These are phyloP conservation scores for Patiria pectinifera DNA, from an alignment of 53 echinoderm and acorn worm species.

Conservation along the genomic window DNA sequence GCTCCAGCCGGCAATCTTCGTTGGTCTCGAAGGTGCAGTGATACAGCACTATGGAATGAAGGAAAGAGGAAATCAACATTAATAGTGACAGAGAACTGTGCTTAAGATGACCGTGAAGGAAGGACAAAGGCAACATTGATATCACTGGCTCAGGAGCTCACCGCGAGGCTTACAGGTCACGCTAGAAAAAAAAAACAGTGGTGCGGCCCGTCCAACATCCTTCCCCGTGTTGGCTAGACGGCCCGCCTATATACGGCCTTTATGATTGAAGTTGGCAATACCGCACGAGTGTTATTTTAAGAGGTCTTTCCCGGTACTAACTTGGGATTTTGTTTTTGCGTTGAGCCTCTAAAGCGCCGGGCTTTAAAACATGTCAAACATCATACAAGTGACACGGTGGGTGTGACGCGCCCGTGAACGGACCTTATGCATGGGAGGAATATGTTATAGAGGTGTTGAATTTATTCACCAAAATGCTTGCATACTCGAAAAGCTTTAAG, in stretches of 20 bases:
- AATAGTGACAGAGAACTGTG: background rate
- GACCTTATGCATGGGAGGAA: too few species aligned
- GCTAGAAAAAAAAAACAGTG: background rate
- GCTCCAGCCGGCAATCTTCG: slow-evolving; percentile 75
- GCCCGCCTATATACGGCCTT: background rate
- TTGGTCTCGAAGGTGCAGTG: slow-evolving; percentile 80
- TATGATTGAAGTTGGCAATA: background rate
- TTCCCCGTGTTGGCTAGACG: background rate
- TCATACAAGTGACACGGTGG: background rate
- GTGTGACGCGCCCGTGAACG: too few species aligned
- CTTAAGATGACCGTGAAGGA: background rate
- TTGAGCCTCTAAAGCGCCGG: background rate
- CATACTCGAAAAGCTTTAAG: too few species aligned
- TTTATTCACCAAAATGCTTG: too few species aligned
- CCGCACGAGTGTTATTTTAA: background rate
- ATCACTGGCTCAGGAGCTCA: background rate
- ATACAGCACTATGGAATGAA: slow-evolving; percentile 62
- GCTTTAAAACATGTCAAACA: background rate
- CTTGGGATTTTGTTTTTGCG: background rate
- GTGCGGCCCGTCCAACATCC: background rate
- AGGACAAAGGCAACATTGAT: background rate
- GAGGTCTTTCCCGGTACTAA: background rate
- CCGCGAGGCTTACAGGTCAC: background rate
- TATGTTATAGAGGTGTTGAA: too few species aligned
- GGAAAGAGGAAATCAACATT: slow-evolving; percentile 3